Conservation (phyloP, 2,888 invertebrate species). For the Seira sanloemensis region DNA sequence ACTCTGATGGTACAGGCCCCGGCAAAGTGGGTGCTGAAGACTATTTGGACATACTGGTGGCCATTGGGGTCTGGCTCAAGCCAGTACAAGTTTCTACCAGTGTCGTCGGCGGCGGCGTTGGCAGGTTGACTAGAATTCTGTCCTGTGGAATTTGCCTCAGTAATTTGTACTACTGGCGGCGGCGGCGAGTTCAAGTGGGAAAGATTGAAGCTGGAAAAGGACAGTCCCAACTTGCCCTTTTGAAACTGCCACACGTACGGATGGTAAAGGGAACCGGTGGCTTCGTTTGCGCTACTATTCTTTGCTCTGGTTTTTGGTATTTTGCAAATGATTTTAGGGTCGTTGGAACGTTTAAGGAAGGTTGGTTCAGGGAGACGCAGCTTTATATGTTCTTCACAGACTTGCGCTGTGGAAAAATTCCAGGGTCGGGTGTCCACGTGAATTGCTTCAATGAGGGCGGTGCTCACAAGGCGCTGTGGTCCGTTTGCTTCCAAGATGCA, state of each 20-base stretch:
- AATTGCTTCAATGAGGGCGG: conserved; percentile 61
- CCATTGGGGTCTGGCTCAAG: conserved; percentile 30
- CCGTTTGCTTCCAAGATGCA: conserved; percentile 66
- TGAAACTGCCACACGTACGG: conserved; percentile 60
- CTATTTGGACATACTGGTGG: conserved; percentile 59
- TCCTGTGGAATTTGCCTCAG: not conserved
- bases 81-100: conserved; percentile 25
- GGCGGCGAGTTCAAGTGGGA: not conserved
- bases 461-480: conserved; percentile 39
- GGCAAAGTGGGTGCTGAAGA: conserved; percentile 51
- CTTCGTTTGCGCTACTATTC: conserved; percentile 11
- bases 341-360: conserved; percentile 35
- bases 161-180: not conserved
- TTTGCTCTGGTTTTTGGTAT: conserved; percentile 36
- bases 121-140: not conserved
- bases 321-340: conserved; percentile 56
- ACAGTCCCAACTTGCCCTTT: conserved; percentile 59
- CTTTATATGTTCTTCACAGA: conserved; percentile 65
- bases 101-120: not conserved
- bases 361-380: conserved; percentile 47
- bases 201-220: conserved; percentile 56
- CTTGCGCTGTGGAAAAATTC: conserved; percentile 47
- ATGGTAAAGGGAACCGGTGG: conserved; percentile 40
- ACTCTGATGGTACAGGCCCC: conserved; percentile 66
- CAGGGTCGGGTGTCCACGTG: conserved; percentile 54